A percentile compares a stretch with the other conserved stretches of the same genome.
Evolutionary conservation across 2,113 vertebrate species (phyloP).

Genomic region (cat (Felis catus)): DNA sequence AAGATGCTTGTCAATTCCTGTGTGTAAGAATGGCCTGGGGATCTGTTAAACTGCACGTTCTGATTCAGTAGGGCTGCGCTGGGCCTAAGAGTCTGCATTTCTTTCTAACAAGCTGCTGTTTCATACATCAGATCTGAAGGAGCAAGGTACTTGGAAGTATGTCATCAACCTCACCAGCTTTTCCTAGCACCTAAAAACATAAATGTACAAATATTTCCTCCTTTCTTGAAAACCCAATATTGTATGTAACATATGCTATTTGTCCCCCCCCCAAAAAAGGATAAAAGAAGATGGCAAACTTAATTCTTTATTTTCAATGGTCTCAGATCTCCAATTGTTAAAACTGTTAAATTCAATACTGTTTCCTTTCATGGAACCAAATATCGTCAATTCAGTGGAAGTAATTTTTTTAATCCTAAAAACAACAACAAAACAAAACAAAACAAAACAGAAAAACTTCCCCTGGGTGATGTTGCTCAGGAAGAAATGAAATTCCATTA

Average conservation of each 20-base stretch:
- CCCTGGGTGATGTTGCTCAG: slow-evolving; percentile 36
- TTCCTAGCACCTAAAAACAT: neutral
- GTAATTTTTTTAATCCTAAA: slow-evolving; percentile 46
- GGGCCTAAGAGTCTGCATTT: neutral
- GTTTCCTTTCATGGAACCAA: slow-evolving; percentile 65
- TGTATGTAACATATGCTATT: slow-evolving; percentile 1
- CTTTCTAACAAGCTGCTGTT: neutral
- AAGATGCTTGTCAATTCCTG: neutral
- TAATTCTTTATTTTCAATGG: slow-evolving; percentile 50
- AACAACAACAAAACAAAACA: slow-evolving; percentile 48
- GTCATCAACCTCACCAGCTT: neutral
- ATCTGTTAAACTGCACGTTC: neutral
- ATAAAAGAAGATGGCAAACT: slow-evolving; percentile 50
- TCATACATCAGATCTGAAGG: neutral
- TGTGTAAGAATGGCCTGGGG: neutral
- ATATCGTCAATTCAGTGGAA: slow-evolving; percentile 49
- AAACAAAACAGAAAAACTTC: slow-evolving; percentile 38
- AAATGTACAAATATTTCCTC: slow-evolving; percentile 25
- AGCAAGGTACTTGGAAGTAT: neutral
- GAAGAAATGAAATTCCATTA: slow-evolving; percentile 75
- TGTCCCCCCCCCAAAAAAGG: slow-evolving; percentile 49
- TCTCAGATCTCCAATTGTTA: slow-evolving; percentile 30
- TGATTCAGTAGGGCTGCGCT: neutral
- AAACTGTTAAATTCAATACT: slow-evolving; percentile 55
- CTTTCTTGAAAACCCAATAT: slow-evolving; percentile 48